phyloP scores from a whole-genome alignment of 2,113 vertebrate species.

The Triplophysa dalaica region DNA sequence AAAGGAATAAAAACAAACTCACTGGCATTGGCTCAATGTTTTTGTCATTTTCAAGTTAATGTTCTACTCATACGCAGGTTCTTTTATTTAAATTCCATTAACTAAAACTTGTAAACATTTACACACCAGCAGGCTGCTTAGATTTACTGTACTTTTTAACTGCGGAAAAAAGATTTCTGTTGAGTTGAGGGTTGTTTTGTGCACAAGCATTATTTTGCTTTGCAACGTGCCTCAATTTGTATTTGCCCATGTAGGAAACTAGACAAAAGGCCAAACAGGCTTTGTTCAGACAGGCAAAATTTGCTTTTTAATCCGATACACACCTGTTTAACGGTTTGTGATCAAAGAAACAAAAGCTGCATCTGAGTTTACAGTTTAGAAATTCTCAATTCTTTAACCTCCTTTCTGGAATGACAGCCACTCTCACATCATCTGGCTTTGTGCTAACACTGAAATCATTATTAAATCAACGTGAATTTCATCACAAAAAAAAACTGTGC shows the following conservation, averaged over 20 bases:
- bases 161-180: not conserved
- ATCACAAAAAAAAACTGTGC: too few relatives aligned
- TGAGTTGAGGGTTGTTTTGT: not conserved
- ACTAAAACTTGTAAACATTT: conserved; percentile 5
- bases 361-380: too few relatives aligned
- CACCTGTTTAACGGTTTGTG: not conserved
- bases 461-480: too few relatives aligned
- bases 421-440: not conserved
- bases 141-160: conserved; percentile 1
- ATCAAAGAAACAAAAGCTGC: not conserved
- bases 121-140: not conserved
- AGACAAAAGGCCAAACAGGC: not conserved
- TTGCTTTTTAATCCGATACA: not conserved
- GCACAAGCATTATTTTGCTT: not conserved
- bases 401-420: too few relatives aligned
- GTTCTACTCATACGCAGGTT: not conserved
- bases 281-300: too few relatives aligned
- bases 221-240: not conserved
- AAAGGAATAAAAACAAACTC: not conserved
- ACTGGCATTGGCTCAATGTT: not conserved
- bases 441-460: not conserved
- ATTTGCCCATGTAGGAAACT: not conserved
- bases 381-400: too few relatives aligned
- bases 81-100: not conserved
- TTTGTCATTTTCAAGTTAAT: not conserved